Evolutionary conservation across 1,140 invertebrate species (phyloP).

Genomic region (Bilobella aurantiaca): DNA sequence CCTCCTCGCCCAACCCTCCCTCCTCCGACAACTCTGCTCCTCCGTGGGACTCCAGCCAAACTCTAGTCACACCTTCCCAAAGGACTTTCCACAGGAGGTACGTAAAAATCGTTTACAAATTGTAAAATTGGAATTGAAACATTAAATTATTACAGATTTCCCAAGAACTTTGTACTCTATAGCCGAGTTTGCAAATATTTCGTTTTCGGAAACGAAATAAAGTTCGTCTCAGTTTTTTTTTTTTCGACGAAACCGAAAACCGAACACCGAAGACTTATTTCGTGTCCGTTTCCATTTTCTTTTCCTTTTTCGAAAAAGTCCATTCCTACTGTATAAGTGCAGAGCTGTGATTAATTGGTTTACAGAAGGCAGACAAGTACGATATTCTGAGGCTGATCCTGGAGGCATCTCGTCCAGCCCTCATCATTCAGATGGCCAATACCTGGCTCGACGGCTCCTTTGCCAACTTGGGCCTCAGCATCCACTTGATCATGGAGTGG

Average conservation of each 20-base stretch:
- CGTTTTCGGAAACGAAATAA: no score
- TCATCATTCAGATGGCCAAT: conserved; percentile 25
- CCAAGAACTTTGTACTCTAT: no score
- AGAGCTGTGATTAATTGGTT: conserved; percentile 3
- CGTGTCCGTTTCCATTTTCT: background rate
- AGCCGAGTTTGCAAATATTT: no score
- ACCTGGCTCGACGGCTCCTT: conserved; percentile 31
- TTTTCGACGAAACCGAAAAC: no score
- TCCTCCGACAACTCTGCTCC: conserved; percentile 12
- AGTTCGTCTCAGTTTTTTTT: no score
- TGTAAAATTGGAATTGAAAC: no score
- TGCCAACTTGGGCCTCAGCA: conserved; percentile 28
- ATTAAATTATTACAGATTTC: no score
- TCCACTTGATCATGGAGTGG: conserved; percentile 33
- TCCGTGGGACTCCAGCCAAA: conserved; percentile 21
- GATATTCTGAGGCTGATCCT: conserved; percentile 25
- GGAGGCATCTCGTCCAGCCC: conserved; percentile 16
- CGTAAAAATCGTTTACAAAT: background rate
- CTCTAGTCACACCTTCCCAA: background rate
- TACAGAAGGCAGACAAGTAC: conserved; percentile 25
- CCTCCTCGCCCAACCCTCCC: conserved; percentile 22
- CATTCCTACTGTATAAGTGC: no score
- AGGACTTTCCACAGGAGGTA: background rate
- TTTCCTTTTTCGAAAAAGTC: no score
- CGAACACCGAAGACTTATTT: no score